Base-by-base conservation (phyloP, 2,888 invertebrate species). In the Proisotoma minuta region DNA sequence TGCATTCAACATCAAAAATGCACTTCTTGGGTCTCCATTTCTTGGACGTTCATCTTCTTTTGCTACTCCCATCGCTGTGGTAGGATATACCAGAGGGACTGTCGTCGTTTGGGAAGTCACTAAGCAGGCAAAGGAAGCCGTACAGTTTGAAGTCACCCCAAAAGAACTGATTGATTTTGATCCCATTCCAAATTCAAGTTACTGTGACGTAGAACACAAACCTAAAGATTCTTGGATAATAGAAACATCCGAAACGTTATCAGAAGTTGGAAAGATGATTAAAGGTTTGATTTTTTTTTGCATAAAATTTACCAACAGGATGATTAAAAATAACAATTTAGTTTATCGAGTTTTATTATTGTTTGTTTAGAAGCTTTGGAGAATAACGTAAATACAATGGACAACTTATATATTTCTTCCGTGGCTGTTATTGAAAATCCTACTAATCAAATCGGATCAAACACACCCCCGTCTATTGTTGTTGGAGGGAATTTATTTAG, bases 61-160 rank as follows among this genome's bases (percentile, higher is more conserved):
- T n/a, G 65, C 60, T 23, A 65, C 62, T 3, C n/a, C n/a, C n/a
- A n/a, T n/a, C n/a, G 54, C 56, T n/a, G 67, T 67, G 10, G 62
- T 70, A 20, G 72, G 66, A 2, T 71, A 65, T 51, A 40, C 77
- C 48, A 78, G 78, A 73, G 83, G 83, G 49, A 78, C 78, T 65
- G 84, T 94, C 69, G 87, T 86, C 68, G 84, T 95, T 29, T 94
- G 91, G 88, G 88, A 88, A 77, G 86, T 91, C 64, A 85, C 87
- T 68, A 86, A 88, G 60, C 88, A 90, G 74, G 81, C 91, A 51
- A 88, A 87, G 78, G 83, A 82, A 76, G 71, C 54, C 28, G 78
- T 80, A 39, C 78, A 79, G 65, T 82, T 82, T 75, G 79, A 79
- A 60, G 75, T 79, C 18, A 77, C 62, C 2, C 49, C 62, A 3